phyloP scores from a whole-genome alignment of 2,797 vertebrate species.

The Danio choprae region DNA sequence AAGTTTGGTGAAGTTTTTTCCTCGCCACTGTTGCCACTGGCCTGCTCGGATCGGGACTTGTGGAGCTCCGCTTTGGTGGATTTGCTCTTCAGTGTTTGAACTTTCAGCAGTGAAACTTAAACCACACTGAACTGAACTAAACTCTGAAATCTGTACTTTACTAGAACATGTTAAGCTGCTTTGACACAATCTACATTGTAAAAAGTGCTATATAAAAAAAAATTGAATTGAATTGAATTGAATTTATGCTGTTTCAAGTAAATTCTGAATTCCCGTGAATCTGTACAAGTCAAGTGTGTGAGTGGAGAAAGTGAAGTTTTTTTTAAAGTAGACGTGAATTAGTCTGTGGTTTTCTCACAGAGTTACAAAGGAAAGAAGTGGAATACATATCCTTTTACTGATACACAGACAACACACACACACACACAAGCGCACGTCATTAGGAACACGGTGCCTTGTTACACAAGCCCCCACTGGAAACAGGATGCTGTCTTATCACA shows the following conservation, averaged over 20 bases:
- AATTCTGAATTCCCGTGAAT: slow-evolving; percentile 9
- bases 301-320: slow-evolving; percentile 42
- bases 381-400: slow-evolving; percentile 58
- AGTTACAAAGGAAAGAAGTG: slow-evolving; percentile 43
- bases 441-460: slow-evolving; percentile 63
- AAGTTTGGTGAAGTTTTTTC: too few species aligned
- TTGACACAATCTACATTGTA: too few species aligned
- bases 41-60: too few species aligned
- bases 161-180: too few species aligned
- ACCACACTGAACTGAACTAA: too few species aligned
- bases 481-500: slow-evolving; percentile 69
- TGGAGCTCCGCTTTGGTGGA: too few species aligned
- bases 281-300: slow-evolving; percentile 11
- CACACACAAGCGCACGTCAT: slow-evolving; percentile 58
- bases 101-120: too few species aligned
- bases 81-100: too few species aligned
- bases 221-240: too few species aligned
- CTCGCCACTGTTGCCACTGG: too few species aligned
- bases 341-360: slow-evolving; percentile 56
- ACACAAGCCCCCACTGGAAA: slow-evolving; percentile 69
- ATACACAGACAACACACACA: slow-evolving; percentile 26
- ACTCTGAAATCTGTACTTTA: too few species aligned
- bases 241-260: slow-evolving; percentile 2
- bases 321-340: slow-evolving; percentile 49
- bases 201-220: too few species aligned